Conservation (phyloP, 2,113 vertebrate species). For the Notothenia rossii region DNA sequence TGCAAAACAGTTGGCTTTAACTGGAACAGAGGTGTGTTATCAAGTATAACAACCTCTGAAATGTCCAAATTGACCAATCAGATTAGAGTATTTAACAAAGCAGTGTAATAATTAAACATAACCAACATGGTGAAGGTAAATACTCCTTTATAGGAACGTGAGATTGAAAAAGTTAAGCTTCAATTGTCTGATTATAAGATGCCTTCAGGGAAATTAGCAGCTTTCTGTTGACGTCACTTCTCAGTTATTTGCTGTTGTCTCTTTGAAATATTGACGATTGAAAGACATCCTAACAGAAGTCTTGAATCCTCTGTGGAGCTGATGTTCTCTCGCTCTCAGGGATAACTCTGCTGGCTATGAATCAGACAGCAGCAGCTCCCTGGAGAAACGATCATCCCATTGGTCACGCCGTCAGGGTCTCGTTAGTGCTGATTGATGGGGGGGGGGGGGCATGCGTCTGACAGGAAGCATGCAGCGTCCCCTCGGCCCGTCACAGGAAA, state of each 20-base stretch:
- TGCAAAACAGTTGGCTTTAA: too few species aligned
- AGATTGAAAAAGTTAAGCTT: background rate
- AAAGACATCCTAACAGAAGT: background rate
- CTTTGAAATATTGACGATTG: background rate
- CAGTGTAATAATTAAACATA: too few species aligned
- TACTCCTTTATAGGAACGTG: background rate
- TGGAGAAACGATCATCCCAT: slow-evolving; percentile 8
- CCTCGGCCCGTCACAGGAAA: background rate
- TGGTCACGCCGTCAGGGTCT: slow-evolving; percentile 57
- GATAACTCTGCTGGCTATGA: slow-evolving; percentile 18
- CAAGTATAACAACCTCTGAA: too few species aligned
- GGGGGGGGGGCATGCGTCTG: slow-evolving; percentile 18
- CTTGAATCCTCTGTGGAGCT: background rate
- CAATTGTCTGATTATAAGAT: slow-evolving; percentile 22
- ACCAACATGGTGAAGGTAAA: too few species aligned
- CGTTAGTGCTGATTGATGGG: slow-evolving; percentile 66
- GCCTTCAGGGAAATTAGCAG: background rate
- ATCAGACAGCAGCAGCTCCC: slow-evolving; percentile 44
- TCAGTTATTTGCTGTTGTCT: too few species aligned
- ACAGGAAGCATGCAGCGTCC: slow-evolving; percentile 30
- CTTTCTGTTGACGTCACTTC: too few species aligned
- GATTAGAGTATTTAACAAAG: too few species aligned
- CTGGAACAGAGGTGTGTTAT: too few species aligned
- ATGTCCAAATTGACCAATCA: too few species aligned
- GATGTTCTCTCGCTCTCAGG: background rate